Evolutionary conservation across 2,888 invertebrate species (phyloP).

Genomic region (Rhyacophila evoluta): DNA sequence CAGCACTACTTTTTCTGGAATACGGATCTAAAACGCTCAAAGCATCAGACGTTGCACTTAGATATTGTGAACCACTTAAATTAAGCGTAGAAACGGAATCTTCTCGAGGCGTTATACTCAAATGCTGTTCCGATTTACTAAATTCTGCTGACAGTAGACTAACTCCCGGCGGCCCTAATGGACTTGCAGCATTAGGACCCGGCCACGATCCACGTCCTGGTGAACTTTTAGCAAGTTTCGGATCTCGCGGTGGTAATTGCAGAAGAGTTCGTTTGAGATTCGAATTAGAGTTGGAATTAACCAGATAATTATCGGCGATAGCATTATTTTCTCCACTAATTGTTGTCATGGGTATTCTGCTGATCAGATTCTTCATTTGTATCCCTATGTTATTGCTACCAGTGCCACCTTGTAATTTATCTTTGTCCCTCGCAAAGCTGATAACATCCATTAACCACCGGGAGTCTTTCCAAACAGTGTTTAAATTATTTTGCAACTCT

Average conservation of each 20-base stretch:
- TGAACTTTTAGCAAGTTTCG: slow-evolving; percentile 80
- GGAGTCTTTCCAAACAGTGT: slow-evolving; percentile 91
- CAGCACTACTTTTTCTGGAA: slow-evolving; percentile 71
- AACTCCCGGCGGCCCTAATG: slow-evolving; percentile 67
- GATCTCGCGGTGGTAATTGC: slow-evolving; percentile 78
- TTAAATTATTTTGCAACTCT: slow-evolving; percentile 87
- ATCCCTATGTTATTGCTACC: slow-evolving; percentile 63
- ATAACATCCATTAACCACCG: slow-evolving; percentile 98
- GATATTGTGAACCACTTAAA: slow-evolving; percentile 69
- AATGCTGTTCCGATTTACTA: slow-evolving; percentile 86
- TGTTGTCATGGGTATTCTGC: slow-evolving; percentile 51
- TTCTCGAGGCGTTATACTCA: slow-evolving; percentile 70
- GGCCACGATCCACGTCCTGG: slow-evolving; percentile 90
- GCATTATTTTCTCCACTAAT: slow-evolving; percentile 50
- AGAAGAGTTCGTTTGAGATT: slow-evolving; percentile 61
- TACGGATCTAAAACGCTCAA: slow-evolving; percentile 59
- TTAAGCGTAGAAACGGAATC: slow-evolving; percentile 68
- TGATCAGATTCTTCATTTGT: slow-evolving; percentile 61
- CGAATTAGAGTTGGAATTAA: slow-evolving; percentile 45
- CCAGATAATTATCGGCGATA: slow-evolving; percentile 48
- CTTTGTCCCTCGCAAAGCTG: slow-evolving; percentile 88
- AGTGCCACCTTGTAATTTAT: slow-evolving; percentile 64
- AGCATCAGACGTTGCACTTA: slow-evolving; percentile 64
- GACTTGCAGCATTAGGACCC: slow-evolving; percentile 74
- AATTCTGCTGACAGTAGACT: slow-evolving; percentile 76